Evolutionary conservation across 2,888 invertebrate genomes (phyloP), one percentile per base, ranked within the genome.

Genomic region (Leucania comma): DNA sequence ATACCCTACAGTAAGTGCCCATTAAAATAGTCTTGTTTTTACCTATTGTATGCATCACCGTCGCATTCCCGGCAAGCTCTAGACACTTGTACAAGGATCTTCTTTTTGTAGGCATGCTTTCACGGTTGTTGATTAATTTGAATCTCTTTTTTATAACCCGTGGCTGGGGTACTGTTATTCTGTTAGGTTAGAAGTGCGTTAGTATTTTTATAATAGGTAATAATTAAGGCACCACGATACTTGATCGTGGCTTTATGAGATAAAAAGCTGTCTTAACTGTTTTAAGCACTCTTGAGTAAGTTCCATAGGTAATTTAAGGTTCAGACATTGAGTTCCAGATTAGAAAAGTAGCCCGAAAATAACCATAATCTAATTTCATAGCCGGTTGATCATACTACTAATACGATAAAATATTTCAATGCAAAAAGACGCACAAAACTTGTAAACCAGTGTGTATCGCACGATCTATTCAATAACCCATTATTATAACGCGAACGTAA

Each of bases 381-480:
- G 2, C 4, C 14, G 1, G 12, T 42, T 6, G 42, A 42, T 42
- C 24, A 24, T 35, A 12, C 51, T 54, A 66, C 10, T 57, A 54
- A 65, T 62, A 24, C 48, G 32, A 67, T 51, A 70, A 26, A 64
- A 60, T 73, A 66, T 61, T 68, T 50, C 35, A 51, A 56, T 53
- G 6, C 29, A 62, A 69, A 68, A 70, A 74, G 22, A 48, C 32
- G 46, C 58, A 65, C 50, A 54, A 60, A 68, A 73, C 58, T 72
- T 56, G 68, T 73, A 80, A 85, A 84, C 75, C 67, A 79, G 68
- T 58, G 60, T 75, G 70, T 86, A 85, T 82, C 78, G 79, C 68
- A 69, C 79, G 77, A 88, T 88, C 85, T 82, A 88, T 89, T 89
- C 89, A 89, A 89, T 90, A 89, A 87, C 84, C 85, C 76, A 85